These are phyloP conservation scores for Paralvinella palmiformis DNA, from an alignment of 1,140 invertebrate genomes.

Conservation along the genomic window DNA sequence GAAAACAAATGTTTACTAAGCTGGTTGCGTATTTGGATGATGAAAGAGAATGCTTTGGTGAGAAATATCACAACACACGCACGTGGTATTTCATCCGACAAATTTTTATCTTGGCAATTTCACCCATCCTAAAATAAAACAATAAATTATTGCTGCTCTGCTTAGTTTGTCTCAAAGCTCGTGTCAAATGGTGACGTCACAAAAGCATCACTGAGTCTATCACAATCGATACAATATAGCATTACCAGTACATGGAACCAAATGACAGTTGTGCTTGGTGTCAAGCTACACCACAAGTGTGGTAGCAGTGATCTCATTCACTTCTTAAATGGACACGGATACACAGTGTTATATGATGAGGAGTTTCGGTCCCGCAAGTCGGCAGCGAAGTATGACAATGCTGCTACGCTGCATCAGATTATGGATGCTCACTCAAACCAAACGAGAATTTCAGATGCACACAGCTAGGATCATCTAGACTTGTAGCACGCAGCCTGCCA, in stretches of 20 bases:
- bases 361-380: neutral
- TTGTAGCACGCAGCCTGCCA: neutral
- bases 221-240: neutral
- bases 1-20: neutral
- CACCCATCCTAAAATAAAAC: too few relatives aligned
- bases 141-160: neutral
- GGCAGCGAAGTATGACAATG: slow-evolving; percentile 6
- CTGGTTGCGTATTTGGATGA: neutral
- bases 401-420: neutral
- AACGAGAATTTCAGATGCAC: slow-evolving; percentile 3
- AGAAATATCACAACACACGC: neutral
- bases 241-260: slow-evolving; percentile 3
- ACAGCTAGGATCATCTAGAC: neutral
- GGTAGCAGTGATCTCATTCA: slow-evolving; percentile 3
- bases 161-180: neutral
- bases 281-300: slow-evolving; percentile 5
- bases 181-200: slow-evolving; percentile 6
- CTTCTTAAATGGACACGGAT: neutral
- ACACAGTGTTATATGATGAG: slow-evolving; percentile 7
- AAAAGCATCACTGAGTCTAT: slow-evolving; percentile 5
- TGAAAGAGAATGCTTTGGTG: neutral
- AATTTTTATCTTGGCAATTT: too few relatives aligned
- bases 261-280: slow-evolving; percentile 2
- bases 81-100: neutral
- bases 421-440: neutral